phyloP scores from a whole-genome alignment of 1,140 invertebrate genomes.

The Drosophila neocordata region DNA sequence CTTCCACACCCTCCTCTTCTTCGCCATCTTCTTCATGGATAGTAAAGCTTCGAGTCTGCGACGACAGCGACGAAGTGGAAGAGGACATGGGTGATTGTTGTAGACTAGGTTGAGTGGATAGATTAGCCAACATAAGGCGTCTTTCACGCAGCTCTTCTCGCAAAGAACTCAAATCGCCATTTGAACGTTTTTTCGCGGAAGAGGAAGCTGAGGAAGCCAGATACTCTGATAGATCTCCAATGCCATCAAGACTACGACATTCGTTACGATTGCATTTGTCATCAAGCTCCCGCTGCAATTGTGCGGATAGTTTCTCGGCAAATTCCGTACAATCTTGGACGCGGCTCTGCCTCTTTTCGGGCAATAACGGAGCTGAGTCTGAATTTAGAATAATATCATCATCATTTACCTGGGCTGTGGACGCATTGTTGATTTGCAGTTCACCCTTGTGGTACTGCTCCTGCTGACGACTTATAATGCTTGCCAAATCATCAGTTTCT shows the following conservation, averaged over 20 bases:
- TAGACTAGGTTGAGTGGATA: slow-evolving; percentile 83
- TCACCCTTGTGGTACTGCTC: slow-evolving; percentile 63
- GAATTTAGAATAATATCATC: slow-evolving; percentile 75
- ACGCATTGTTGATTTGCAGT: slow-evolving; percentile 57
- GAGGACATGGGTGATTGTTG: slow-evolving; percentile 77
- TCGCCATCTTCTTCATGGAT: slow-evolving; percentile 78
- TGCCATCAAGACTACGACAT: slow-evolving; percentile 64
- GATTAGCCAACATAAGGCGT: slow-evolving; percentile 82
- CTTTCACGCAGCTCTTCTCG: slow-evolving; percentile 85
- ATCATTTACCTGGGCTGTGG: slow-evolving; percentile 37
- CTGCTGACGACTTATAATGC: slow-evolving; percentile 49
- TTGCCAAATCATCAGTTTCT: slow-evolving; percentile 36
- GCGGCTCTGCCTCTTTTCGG: slow-evolving; percentile 56
- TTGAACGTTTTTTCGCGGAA: slow-evolving; percentile 70
- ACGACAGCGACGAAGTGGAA: slow-evolving; percentile 74
- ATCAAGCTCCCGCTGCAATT: slow-evolving; percentile 89
- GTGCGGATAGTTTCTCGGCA: slow-evolving; percentile 89
- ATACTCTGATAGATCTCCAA: slow-evolving; percentile 58
- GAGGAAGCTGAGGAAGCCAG: slow-evolving; percentile 23
- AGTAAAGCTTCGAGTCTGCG: slow-evolving; percentile 78
- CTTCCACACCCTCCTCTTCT: slow-evolving; percentile 72
- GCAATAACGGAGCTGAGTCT: slow-evolving; percentile 60
- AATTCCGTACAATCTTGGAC: slow-evolving; percentile 88
- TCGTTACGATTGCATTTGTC: slow-evolving; percentile 84
- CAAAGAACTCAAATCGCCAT: slow-evolving; percentile 85